phyloP scores from a whole-genome alignment of 2,888 invertebrate genomes.

The Scelioninae gen. 1 region DNA sequence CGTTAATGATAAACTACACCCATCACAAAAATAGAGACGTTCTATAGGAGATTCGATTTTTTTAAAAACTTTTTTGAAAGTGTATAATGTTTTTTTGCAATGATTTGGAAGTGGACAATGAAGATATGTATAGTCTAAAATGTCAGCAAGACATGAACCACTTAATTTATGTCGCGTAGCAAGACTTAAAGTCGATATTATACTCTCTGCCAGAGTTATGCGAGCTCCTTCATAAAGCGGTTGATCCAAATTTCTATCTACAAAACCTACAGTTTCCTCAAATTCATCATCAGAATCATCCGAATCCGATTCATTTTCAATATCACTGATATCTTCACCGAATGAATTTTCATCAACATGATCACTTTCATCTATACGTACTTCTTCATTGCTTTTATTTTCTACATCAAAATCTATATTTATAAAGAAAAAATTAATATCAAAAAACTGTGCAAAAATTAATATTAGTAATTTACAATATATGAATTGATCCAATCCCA shows the following conservation, averaged over 20 bases:
- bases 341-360: too few relatives aligned
- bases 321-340: too few relatives aligned
- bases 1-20: background rate
- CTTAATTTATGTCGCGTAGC: background rate
- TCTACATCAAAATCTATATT: too few relatives aligned
- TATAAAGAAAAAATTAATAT: too few relatives aligned
- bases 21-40: background rate
- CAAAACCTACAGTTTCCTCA: too few relatives aligned
- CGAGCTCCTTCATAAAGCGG: background rate
- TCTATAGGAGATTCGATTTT: background rate
- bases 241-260: background rate
- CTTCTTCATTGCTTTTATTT: too few relatives aligned
- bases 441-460: too few relatives aligned
- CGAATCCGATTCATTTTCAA: too few relatives aligned
- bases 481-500: too few relatives aligned
- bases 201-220: background rate
- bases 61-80: background rate
- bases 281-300: too few relatives aligned
- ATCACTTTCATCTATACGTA: too few relatives aligned
- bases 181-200: background rate
- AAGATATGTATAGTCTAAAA: background rate
- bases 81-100: background rate
- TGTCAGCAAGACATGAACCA: background rate
- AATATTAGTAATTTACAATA: too few relatives aligned
- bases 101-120: slow-evolving; percentile 3